Evolutionary conservation across 2,888 invertebrate species (phyloP).

Genomic region (Drosophila diplacantha): DNA sequence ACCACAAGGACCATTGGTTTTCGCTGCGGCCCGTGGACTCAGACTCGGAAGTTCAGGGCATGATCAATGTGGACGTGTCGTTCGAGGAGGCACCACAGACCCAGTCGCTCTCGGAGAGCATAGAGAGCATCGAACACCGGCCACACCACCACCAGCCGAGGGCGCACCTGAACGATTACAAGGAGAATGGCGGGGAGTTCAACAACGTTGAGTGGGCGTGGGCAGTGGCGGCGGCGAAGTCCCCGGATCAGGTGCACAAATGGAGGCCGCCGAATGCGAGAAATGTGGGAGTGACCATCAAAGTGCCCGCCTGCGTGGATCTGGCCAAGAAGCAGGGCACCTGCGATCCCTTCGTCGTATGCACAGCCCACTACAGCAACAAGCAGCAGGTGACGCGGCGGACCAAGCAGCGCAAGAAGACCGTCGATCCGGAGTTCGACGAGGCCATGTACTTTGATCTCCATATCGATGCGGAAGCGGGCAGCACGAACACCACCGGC

Average conservation of each 20-base stretch:
- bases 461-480: slow-evolving; percentile 80
- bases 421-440: slow-evolving; percentile 91
- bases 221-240: slow-evolving; percentile 27
- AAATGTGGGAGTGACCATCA: slow-evolving; percentile 79
- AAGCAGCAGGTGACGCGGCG: slow-evolving; percentile 87
- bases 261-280: slow-evolving; percentile 63
- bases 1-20: slow-evolving; percentile 96
- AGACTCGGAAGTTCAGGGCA: slow-evolving; percentile 94
- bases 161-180: slow-evolving; percentile 75
- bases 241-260: slow-evolving; percentile 55
- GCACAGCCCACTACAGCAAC: slow-evolving; percentile 88
- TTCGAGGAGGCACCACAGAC: slow-evolving; percentile 69
- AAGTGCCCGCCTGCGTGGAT: slow-evolving; percentile 91
- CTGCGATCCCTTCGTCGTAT: slow-evolving; percentile 93
- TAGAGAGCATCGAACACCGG: slow-evolving; percentile 50
- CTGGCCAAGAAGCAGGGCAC: slow-evolving; percentile 92
- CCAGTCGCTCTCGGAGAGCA: slow-evolving; percentile 47
- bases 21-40: slow-evolving; percentile 90
- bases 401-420: slow-evolving; percentile 93
- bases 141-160: slow-evolving; percentile 61
- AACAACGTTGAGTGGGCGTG: slow-evolving; percentile 69
- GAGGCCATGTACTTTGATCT: slow-evolving; percentile 90
- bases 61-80: slow-evolving; percentile 89
- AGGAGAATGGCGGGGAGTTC: slow-evolving; percentile 75
- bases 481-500: slow-evolving; percentile 61